Evolutionary conservation across 2,113 vertebrate species (phyloP), one percentile per base, ranked within the genome.

Genomic region (Plotosus lineatus): DNA sequence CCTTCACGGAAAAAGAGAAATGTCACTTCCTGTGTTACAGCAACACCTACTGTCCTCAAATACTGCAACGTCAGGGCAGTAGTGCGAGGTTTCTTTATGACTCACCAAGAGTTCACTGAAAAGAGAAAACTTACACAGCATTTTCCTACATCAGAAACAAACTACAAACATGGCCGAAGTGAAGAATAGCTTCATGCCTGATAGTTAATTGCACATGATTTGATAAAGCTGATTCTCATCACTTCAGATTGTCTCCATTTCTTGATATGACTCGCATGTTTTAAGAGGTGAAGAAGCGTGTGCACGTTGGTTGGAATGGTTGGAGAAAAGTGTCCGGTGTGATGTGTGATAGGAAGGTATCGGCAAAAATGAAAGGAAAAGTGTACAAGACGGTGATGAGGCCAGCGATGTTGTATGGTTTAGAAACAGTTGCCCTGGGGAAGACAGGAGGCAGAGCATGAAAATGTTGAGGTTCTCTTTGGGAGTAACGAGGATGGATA

Each of bases 21-120:
- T 6, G 26, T 68, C n/a, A 78, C 61, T 68, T 78, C 61, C 48
- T 61, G 75, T 31, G 40, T 77, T 46, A 61, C 38, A 61, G 75
- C 75, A 77, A 61, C 75, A 61, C 44, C 26, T 46, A 77, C 55
- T 31, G 55, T 48, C 14, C 46, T 77, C 28, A 36, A 1, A 19
- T 31, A 31, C n/a, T 44, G 73, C 12, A 26, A 14, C 55, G 7
- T 26, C 15, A n/a, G 4, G 1, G 48, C 36, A 12, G 40, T 28
- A 76, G 33, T 26, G n/a, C 28, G n/a, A 40, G 50, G 33, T 55
- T 68, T 26, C 61, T 28, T 15, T 38, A 44, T 26, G 36, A 77
- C 31, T 55, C 26, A 33, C 6, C 28, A 36, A 17, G 48, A 15
- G 51, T 36, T 28, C 3, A 44, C 36, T n/a, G 36, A 14, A 48